Percentiles rank a stretch among this genome's conserved stretches.
Evolutionary conservation across 2,797 vertebrate species (phyloP).

Genomic region (Yasuhikotakia modesta): DNA sequence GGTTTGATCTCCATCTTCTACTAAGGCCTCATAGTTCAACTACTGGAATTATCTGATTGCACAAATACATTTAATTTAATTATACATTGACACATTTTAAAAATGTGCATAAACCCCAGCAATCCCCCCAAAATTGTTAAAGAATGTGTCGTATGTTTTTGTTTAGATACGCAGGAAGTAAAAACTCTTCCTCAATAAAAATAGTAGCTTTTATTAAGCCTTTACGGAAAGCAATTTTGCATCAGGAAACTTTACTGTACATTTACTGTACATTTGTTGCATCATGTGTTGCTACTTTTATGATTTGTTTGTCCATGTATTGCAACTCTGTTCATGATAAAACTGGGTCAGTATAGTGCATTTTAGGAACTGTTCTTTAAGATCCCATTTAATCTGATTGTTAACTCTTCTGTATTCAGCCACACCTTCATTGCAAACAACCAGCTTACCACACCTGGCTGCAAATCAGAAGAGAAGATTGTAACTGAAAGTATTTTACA

Average conservation of each 20-base stretch:
- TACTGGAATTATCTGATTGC: background rate
- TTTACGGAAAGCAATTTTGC: background rate
- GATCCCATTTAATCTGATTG: background rate
- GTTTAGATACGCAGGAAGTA: background rate
- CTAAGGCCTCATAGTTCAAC: background rate
- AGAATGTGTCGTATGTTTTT: background rate
- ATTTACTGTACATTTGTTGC: background rate
- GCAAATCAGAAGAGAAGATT: background rate
- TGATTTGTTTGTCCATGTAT: slow-evolving; percentile 31
- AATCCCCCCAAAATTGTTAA: background rate
- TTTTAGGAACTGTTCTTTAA: background rate
- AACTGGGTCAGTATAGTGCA: background rate
- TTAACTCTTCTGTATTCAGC: slow-evolving; percentile 17
- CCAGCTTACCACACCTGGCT: background rate
- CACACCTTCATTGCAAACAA: slow-evolving; percentile 33
- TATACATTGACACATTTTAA: background rate
- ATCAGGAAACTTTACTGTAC: background rate
- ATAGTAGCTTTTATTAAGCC: background rate
- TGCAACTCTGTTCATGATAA: background rate
- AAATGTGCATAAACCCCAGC: background rate
- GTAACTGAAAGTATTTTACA: background rate
- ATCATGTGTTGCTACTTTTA: slow-evolving; percentile 26
- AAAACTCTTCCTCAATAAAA: background rate
- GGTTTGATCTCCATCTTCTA: background rate
- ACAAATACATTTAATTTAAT: background rate